Conservation (phyloP, 2,888 invertebrate species). For the Malacosoma neustria region DNA sequence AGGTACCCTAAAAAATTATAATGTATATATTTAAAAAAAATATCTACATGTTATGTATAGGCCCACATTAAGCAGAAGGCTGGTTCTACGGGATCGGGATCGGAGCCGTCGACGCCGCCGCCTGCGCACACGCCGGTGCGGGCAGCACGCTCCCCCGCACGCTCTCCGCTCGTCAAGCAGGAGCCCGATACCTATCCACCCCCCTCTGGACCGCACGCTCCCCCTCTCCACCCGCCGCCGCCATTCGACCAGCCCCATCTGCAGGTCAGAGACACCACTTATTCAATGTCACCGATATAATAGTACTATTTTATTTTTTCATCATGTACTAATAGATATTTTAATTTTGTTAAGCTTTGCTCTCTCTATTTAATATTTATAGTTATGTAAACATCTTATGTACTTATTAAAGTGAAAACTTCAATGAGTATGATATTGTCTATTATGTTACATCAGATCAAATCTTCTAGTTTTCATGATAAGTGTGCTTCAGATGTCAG, state of each 20-base stretch:
- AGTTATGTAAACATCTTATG: too few relatives aligned
- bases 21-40: conserved; percentile 2
- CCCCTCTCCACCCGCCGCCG: conserved; percentile 37
- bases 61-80: conserved; percentile 50
- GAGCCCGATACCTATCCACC: conserved; percentile 74
- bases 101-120: conserved; percentile 66
- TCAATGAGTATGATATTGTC: too few relatives aligned
- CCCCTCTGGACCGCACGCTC: conserved; percentile 34
- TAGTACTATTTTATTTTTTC: too few relatives aligned
- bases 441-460: too few relatives aligned
- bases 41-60: conserved; percentile 20
- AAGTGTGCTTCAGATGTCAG: too few relatives aligned
- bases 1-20: conserved; percentile 5
- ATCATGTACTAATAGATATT: too few relatives aligned
- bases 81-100: conserved; percentile 62
- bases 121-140: conserved; percentile 51
- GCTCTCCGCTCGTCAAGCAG: conserved; percentile 76
- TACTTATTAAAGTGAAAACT: too few relatives aligned
- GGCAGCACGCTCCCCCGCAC: conserved; percentile 56
- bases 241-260: conserved; percentile 58
- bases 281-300: too few relatives aligned
- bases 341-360: too few relatives aligned
- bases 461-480: too few relatives aligned
- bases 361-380: too few relatives aligned
- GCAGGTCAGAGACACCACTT: conserved; percentile 45